Conservation (phyloP, 2,797 vertebrate genomes). For the Brachyrhaphis roseni region DNA sequence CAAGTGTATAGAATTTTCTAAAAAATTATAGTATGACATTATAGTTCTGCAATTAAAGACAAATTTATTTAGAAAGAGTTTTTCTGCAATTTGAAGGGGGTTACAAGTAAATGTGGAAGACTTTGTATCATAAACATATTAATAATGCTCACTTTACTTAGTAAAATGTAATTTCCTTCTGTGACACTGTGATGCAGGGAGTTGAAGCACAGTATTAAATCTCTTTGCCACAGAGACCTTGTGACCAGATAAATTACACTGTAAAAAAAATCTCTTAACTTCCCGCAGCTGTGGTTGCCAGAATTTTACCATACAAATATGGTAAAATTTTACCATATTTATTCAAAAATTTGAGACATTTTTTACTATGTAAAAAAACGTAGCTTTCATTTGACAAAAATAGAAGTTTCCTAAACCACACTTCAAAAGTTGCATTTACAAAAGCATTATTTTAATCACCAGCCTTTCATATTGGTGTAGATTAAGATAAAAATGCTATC, state of each 20-base stretch:
- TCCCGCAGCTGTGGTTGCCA: no score
- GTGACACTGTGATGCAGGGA: conserved; percentile 38
- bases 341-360: no score
- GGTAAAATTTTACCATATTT: no score
- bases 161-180: conserved; percentile 7
- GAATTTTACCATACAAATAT: no score
- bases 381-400: conserved; percentile 52
- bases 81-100: not conserved
- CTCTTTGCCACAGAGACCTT: conserved; percentile 49
- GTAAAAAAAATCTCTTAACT: no score
- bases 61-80: not conserved
- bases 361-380: conserved; percentile 6
- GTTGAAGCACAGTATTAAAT: conserved; percentile 52
- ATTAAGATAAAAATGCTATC: not conserved
- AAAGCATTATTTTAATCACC: conserved; percentile 21
- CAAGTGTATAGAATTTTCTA: not conserved
- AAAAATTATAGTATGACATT: not conserved
- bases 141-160: conserved; percentile 9
- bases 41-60: not conserved
- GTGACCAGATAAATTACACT: conserved; percentile 46
- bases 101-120: not conserved
- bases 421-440: conserved; percentile 32
- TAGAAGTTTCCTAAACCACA: conserved; percentile 51
- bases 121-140: conserved; percentile 3
- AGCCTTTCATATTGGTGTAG: not conserved